Base-by-base conservation (phyloP, 2,888 invertebrate genomes). In the Heteromyza rotundicornis region DNA sequence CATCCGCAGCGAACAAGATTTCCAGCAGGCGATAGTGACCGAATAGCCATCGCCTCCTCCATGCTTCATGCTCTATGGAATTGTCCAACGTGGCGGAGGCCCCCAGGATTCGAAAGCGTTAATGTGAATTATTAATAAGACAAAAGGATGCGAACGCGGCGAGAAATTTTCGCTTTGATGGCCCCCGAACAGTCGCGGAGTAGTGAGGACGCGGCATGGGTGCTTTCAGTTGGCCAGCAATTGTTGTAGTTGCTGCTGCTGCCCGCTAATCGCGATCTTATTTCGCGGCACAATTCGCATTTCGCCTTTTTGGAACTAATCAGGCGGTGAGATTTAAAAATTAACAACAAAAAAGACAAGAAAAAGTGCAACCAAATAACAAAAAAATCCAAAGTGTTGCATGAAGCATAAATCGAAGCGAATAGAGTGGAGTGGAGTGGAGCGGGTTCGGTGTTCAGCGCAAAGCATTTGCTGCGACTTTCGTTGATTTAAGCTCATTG, bases 61-160 rank as follows among this genome's bases (percentile, higher is more conserved):
- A 36, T 36, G 24, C 17, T n/a, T n/a, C 32, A 12, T 32, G 70
- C 68, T 70, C 70, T 72, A 54, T 40, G 24, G 16, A n/a, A 12
- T 17, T 19, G 24, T 35, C 23, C 22, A 20, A 2, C 16, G 24
- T 54, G 59, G 61, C 59, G 65, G 27, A 62, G 64, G 61, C 66
- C 69, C 68, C 65, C 66, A 62, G 69, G 70, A 69, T 76, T 73
- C 74, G 72, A 78, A 78, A 80, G 80, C 79, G 79, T 80, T 81
- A 80, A 81, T 82, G 80, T 81, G 81, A 81, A 79, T 82, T 82
- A 79, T 82, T 82, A 81, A 81, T 82, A 81, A 80, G 78, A 78
- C 78, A 75, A 75, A 75, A 75, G 77, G 78, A 73, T 77, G 75
- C 75, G 71, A 75, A 72, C 60, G 70, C 74, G 77, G 75, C 68